Conservation (phyloP, 2,888 invertebrate species). For the Cheilosia vernalis region DNA sequence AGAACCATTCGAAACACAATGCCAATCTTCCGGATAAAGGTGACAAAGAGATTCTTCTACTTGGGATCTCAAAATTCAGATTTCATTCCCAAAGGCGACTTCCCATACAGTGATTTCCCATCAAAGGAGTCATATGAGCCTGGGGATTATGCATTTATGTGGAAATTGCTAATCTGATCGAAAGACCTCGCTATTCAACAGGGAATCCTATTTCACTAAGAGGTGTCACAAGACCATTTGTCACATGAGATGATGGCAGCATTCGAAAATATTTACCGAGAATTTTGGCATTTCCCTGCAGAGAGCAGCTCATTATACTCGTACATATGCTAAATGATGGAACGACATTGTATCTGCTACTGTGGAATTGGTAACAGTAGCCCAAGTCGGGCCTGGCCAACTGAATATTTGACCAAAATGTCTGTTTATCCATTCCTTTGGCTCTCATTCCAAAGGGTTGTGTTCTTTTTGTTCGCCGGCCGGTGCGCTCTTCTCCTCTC, state of each 20-base stretch:
- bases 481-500: background rate
- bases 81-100: background rate
- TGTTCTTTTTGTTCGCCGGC: constrained; percentile 17
- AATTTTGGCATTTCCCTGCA: constrained; percentile 28
- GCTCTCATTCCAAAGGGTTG: constrained; percentile 60
- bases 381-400: constrained; percentile 4
- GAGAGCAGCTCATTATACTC: constrained; percentile 16
- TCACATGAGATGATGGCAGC: constrained; percentile 1
- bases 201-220: background rate
- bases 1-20: constrained; percentile 1
- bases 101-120: background rate
- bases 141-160: constrained; percentile 10
- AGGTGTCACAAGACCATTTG: constrained; percentile 29
- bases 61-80: background rate
- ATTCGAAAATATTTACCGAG: constrained; percentile 21
- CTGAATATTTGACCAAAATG: constrained; percentile 58
- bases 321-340: constrained; percentile 35
- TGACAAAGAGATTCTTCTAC: constrained; percentile 1
- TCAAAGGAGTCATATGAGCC: constrained; percentile 19
- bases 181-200: background rate
- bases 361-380: constrained; percentile 57
- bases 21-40: constrained; percentile 9
- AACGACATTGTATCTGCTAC: constrained; percentile 35
- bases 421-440: constrained; percentile 56
- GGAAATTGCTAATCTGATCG: constrained; percentile 51